Evolutionary conservation across 2,888 invertebrate species (phyloP).

Genomic region (Plagiodera versicolora): DNA sequence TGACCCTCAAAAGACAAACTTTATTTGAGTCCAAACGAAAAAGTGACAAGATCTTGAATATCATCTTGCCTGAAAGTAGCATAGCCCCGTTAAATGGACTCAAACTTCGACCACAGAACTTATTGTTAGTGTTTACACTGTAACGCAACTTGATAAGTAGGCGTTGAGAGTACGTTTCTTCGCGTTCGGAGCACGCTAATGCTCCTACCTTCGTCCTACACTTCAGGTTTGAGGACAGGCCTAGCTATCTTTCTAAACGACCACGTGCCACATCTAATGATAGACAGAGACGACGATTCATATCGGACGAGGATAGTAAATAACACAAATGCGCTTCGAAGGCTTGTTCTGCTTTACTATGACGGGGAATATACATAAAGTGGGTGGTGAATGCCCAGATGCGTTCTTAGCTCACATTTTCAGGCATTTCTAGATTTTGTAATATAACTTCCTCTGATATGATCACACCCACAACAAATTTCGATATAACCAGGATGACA

Average conservation of each 20-base stretch:
- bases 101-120: slow-evolving; percentile 2
- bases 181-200: slow-evolving; percentile 21
- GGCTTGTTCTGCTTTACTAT: background rate
- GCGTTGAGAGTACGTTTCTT: slow-evolving; percentile 29
- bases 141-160: slow-evolving; percentile 29
- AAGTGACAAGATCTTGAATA: no score
- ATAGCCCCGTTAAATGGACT: slow-evolving; percentile 5
- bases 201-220: slow-evolving; percentile 29
- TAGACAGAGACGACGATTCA: background rate
- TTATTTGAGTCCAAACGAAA: no score
- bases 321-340: background rate
- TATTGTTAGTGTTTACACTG: slow-evolving; percentile 13
- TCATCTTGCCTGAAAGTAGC: background rate
- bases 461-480: background rate
- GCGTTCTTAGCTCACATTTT: background rate
- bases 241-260: background rate
- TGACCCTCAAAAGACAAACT: no score
- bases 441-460: background rate
- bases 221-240: slow-evolving; percentile 2
- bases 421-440: background rate
- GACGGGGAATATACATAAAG: background rate
- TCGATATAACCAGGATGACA: background rate
- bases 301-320: background rate
- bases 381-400: background rate
- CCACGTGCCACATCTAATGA: background rate